Conservation (phyloP, 2,113 vertebrate species). For the Alethe castanea region DNA sequence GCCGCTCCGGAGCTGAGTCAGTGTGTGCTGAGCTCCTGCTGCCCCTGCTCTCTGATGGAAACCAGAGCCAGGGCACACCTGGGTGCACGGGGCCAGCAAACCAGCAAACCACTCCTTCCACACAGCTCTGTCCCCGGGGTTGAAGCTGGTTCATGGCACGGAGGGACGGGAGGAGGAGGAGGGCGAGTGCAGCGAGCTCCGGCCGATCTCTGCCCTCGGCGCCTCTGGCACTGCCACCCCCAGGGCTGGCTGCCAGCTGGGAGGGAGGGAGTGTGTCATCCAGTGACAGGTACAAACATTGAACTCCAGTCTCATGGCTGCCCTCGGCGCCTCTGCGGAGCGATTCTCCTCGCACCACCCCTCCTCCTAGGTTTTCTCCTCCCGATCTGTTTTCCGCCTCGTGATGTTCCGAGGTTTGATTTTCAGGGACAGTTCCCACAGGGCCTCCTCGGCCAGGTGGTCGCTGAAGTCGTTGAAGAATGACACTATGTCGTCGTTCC, state of each 20-base stretch:
- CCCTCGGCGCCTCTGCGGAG: constrained; percentile 17
- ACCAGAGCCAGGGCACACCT: not conserved
- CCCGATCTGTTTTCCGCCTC: constrained; percentile 89
- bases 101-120: not conserved
- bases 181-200: not conserved
- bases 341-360: constrained; percentile 33
- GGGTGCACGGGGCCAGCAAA: not conserved
- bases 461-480: constrained; percentile 99
- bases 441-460: constrained; percentile 94
- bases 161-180: constrained; percentile 20
- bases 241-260: not conserved
- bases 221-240: not conserved
- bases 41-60: not conserved
- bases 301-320: constrained; percentile 55
- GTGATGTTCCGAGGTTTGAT: constrained; percentile 95
- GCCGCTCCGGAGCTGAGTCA: not conserved
- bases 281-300: constrained; percentile 47
- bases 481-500: constrained; percentile 92
- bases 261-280: constrained; percentile 18
- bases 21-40: not conserved
- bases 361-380: constrained; percentile 90
- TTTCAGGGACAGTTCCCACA: constrained; percentile 98
- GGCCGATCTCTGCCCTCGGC: not conserved
- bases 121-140: not conserved
- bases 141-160: constrained; percentile 9